Base-by-base conservation (phyloP, 1,140 invertebrate genomes). In the Pseudomyrmex pallidus region DNA sequence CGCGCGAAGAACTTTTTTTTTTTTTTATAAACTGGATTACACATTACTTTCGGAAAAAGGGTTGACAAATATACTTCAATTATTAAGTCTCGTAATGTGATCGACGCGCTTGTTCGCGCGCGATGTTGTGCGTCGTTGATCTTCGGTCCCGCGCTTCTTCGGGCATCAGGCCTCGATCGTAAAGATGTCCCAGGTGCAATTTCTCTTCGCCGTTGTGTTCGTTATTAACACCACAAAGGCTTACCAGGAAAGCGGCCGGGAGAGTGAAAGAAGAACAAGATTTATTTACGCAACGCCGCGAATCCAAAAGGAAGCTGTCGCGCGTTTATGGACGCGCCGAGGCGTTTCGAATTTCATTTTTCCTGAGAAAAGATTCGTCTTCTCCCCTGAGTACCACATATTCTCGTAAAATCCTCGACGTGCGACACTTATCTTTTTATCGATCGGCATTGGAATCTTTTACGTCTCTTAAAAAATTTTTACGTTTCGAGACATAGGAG, bases 191-290 rank as follows among this genome's bases (percentile, higher is more conserved):
- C 44, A 35, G 44, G 20, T 20, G 76, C 12, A 80, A 72, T 80
- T 80, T 80, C 76, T 80, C 56, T 44, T 70, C 64, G 74, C 25
- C 25, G 25, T 25, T 25, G 25, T 20, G 66, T 72, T 80, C 20
- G 76, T 72, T 56, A 80, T 80, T 72, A 80, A 80, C 66, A 54
- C 66, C 54, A 80, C 76, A 70, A 80, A 80, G 22, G 76, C 22
- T 50, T 50, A 59, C 66, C 35, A 13, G 66, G 66, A 61, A 70
- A 57, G 44, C 64, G 35, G 15, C 9, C 48, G 22, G 17, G 62
- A 46, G 13, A 74, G 52, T n/a, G 54, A 50, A 20, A 80, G 66
- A 70, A 50, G 54, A 22, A 80, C 54, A 35, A 2, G 76, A 61
- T 72, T 80, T 72, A 80, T 72, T 80, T 80, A 72, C 44, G 66